Evolutionary conservation across 2,797 vertebrate genomes (phyloP).

Genomic region (Heterohyrax brucei): DNA sequence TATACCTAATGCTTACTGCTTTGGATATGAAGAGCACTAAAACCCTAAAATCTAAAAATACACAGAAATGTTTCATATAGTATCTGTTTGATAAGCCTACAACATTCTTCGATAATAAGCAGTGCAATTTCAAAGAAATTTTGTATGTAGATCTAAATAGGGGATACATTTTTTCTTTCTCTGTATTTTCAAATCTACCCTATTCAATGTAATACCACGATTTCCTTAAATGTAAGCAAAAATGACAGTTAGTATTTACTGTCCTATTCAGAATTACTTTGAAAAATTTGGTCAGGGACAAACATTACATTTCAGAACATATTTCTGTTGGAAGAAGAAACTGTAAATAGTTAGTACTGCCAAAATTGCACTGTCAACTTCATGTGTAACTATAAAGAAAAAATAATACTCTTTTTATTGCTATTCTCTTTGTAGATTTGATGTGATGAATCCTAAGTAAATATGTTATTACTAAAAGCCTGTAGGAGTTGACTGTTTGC

Average conservation of each 20-base stretch:
- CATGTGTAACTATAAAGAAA: constrained; percentile 78
- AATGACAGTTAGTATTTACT: constrained; percentile 55
- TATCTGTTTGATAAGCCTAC: background rate
- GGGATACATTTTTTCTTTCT: background rate
- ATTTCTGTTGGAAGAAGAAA: constrained; percentile 77
- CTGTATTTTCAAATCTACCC: background rate
- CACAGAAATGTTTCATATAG: background rate
- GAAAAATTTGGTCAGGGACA: constrained; percentile 67
- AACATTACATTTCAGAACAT: constrained; percentile 62
- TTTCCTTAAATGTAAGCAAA: constrained; percentile 51
- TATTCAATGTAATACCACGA: background rate
- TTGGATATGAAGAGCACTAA: constrained; percentile 30
- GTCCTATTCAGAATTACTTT: constrained; percentile 75
- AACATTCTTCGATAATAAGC: background rate
- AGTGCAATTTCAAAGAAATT: background rate
- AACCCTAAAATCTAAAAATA: constrained; percentile 27
- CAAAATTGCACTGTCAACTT: constrained; percentile 80
- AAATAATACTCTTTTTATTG: constrained; percentile 83
- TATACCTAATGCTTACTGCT: constrained; percentile 10
- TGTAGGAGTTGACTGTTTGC: constrained; percentile 21
- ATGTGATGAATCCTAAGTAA: constrained; percentile 69
- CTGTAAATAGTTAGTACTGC: constrained; percentile 60
- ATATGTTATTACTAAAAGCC: constrained; percentile 74
- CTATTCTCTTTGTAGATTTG: constrained; percentile 76
- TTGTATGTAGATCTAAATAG: background rate